These are phyloP conservation scores for Thymelicus lineola DNA, from an alignment of 2,888 invertebrate genomes.

Conservation along the genomic window DNA sequence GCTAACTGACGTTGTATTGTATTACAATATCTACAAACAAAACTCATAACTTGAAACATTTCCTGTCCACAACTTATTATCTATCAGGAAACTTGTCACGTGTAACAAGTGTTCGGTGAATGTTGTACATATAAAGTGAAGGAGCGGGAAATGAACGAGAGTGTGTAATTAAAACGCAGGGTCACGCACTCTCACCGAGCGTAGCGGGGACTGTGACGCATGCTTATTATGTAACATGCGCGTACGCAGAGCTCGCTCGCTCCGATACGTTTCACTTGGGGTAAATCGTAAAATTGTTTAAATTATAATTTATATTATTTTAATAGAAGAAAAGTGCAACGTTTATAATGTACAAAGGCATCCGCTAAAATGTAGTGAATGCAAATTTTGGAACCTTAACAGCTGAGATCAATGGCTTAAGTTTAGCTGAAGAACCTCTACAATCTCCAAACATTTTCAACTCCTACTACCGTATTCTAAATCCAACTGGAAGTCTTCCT, in stretches of 20 bases:
- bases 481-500: too few relatives aligned
- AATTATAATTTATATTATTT: too few relatives aligned
- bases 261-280: conserved; percentile 4
- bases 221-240: conserved; percentile 30
- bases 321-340: too few relatives aligned
- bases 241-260: conserved; percentile 20
- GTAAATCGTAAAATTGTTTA: too few relatives aligned
- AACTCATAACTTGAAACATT: not conserved
- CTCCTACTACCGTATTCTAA: too few relatives aligned
- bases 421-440: too few relatives aligned
- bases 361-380: too few relatives aligned
- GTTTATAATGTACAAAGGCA: too few relatives aligned
- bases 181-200: conserved; percentile 37
- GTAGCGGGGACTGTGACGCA: conserved; percentile 25
- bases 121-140: conserved; percentile 5
- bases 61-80: not conserved
- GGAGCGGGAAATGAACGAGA: conserved; percentile 11
- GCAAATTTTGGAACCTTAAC: too few relatives aligned
- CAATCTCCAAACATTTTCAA: too few relatives aligned
- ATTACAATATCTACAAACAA: not conserved
- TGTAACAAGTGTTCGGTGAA: conserved; percentile 1
- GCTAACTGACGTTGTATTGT: too few relatives aligned
- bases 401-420: too few relatives aligned
- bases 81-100: conserved; percentile 13
- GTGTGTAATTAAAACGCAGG: conserved; percentile 29